A percentile compares a stretch with the other conserved stretches of the same genome.
Conservation (phyloP, 2,888 invertebrate species). For the Osedax frankpressi region DNA sequence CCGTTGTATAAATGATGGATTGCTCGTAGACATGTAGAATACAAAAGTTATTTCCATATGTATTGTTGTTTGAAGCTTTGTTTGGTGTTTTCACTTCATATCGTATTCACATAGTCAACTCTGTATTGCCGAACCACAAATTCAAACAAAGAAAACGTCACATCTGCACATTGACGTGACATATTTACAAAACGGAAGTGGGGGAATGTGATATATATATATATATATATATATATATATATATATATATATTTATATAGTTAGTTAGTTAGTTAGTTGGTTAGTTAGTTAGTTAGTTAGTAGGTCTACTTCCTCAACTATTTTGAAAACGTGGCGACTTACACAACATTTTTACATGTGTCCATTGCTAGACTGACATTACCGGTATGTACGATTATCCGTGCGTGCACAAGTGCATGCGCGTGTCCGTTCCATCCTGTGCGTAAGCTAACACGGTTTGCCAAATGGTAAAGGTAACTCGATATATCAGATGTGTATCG, state of each 20-base stretch:
- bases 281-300: no score
- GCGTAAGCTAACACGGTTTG: background rate
- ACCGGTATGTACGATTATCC: background rate
- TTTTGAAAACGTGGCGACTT: conserved; percentile 1
- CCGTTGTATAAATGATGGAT: background rate
- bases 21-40: background rate
- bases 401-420: background rate
- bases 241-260: no score
- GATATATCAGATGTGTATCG: background rate
- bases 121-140: background rate
- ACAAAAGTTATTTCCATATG: background rate
- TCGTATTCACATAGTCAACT: background rate
- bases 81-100: background rate
- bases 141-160: conserved; percentile 2
- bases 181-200: background rate
- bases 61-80: background rate
- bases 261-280: no score
- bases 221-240: no score
- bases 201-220: background rate
- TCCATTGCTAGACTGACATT: background rate
- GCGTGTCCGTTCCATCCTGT: background rate
- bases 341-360: background rate
- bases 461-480: background rate
- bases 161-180: background rate
- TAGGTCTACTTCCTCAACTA: background rate